Base-by-base conservation (phyloP, 2,888 invertebrate genomes). In the Muschampia plurimacula region DNA sequence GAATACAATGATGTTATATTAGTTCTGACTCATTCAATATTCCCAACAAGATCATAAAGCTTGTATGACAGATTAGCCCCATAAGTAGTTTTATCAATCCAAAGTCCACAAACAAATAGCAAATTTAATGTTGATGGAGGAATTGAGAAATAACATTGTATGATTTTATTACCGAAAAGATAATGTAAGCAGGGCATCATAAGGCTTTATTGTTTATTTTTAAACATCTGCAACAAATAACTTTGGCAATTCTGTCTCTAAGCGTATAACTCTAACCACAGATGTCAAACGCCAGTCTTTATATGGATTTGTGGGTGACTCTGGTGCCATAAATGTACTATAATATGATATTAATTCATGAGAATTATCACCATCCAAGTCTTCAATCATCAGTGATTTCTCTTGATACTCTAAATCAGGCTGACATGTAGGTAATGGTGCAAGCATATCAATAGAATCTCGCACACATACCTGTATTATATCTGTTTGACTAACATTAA, bases 401-500 rank as follows among this genome's bases (percentile, higher is more conserved):
- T 96, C 96, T 81, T 97, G 97, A 80, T 96, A 96, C 74, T 95
- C 95, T 49, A 97, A 88, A 86, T 96, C 96, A 0, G 97, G 97
- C 81, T 97, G 97, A 82, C 97, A 97, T 10, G 93, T 83, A 1
- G 91, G 90, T 67, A 88, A 74, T 0, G 91, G 85, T 60, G 84
- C 78, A 77, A 87, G 82, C 59, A 85, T 86, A 73, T 89, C 82
- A 71, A 90, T 82, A 0, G 86, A 81, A 1, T 89, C 93, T 78
- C 94, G 81, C 1, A 84, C 88, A 88, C 97, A 98, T 76, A 97
- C 95, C 84, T 97, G 97, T 2, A 96, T 95, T 65, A 97, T 95
- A 78, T 97, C 96, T n/a, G 96, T 96, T 83, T 97, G 96, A 83
- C 97, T 97, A 0, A 97, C 96, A 86, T 97, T 97, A 66, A 97